phyloP scores from a whole-genome alignment of 2,888 invertebrate species.

The Epistrophe eligans region DNA sequence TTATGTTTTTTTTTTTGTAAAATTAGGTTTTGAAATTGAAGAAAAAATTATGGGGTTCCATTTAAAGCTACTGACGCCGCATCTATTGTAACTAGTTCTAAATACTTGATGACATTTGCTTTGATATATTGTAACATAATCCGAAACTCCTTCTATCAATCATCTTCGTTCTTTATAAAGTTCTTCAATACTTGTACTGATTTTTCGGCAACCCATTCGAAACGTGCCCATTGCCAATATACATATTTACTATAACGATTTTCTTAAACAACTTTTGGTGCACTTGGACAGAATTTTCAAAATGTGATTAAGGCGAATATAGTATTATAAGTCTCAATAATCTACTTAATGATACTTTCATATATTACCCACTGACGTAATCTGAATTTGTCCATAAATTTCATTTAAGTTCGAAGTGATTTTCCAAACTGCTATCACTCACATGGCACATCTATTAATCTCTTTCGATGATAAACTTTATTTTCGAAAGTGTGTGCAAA shows the following conservation, averaged over 20 bases:
- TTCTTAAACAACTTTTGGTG: not conserved
- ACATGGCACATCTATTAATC: constrained; percentile 41
- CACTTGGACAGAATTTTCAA: not conserved
- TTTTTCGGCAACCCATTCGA: too few relatives aligned
- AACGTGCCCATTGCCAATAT: too few relatives aligned
- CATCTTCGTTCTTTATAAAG: too few relatives aligned
- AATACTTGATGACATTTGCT: too few relatives aligned
- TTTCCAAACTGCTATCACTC: constrained; percentile 38
- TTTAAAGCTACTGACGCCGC: too few relatives aligned
- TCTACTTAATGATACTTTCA: constrained; percentile 7
- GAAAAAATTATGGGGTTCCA: too few relatives aligned
- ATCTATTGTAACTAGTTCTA: too few relatives aligned
- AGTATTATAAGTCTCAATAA: not conserved
- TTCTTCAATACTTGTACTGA: too few relatives aligned
- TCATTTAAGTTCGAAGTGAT: constrained; percentile 21
- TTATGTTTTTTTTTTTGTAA: too few relatives aligned
- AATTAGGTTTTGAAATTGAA: too few relatives aligned
- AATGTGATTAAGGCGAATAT: not conserved
- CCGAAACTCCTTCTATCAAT: too few relatives aligned
- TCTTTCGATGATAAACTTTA: constrained; percentile 47
- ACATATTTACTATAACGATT: not conserved
- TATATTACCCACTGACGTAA: not conserved
- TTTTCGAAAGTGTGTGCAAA: constrained; percentile 58
- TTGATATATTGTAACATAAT: too few relatives aligned
- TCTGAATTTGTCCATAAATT: constrained; percentile 16